Evolutionary conservation across 64 coral and sea anemone genomes (phyloP).

Genomic region (Acropora tenuis): DNA sequence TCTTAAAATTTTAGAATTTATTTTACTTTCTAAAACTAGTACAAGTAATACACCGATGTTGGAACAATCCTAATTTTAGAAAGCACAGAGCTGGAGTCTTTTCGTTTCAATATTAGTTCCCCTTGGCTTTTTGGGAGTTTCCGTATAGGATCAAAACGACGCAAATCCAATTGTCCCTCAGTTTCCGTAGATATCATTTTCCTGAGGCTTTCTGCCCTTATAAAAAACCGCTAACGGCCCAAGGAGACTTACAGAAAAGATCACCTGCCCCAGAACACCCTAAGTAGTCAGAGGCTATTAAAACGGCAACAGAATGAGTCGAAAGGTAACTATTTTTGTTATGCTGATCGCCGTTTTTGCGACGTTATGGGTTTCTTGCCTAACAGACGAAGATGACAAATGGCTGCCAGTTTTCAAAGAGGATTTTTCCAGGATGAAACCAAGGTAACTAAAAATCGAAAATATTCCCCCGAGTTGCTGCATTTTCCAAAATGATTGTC

Average conservation of each 20-base stretch:
- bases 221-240: neutral
- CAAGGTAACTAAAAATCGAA: neutral
- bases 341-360: neutral
- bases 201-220: neutral
- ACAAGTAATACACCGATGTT: too few relatives aligned
- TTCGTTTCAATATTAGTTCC: neutral
- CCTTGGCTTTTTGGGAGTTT: neutral
- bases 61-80: too few relatives aligned
- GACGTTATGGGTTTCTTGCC: neutral
- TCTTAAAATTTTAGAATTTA: neutral
- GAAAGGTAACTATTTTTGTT: neutral
- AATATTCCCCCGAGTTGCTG: too few relatives aligned
- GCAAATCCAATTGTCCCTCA: neutral
- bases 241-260: too few relatives aligned
- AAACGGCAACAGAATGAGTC: neutral
- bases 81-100: too few relatives aligned
- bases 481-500: too few relatives aligned
- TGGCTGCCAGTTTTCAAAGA: neutral
- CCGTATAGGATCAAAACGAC: neutral
- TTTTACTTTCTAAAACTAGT: too few relatives aligned
- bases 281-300: neutral
- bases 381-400: neutral
- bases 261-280: too few relatives aligned
- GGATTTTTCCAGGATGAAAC: neutral
- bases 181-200: too few relatives aligned